These are phyloP conservation scores for Trachelus stipa DNA, from an alignment of 2,888 invertebrate species.

Conservation along the genomic window DNA sequence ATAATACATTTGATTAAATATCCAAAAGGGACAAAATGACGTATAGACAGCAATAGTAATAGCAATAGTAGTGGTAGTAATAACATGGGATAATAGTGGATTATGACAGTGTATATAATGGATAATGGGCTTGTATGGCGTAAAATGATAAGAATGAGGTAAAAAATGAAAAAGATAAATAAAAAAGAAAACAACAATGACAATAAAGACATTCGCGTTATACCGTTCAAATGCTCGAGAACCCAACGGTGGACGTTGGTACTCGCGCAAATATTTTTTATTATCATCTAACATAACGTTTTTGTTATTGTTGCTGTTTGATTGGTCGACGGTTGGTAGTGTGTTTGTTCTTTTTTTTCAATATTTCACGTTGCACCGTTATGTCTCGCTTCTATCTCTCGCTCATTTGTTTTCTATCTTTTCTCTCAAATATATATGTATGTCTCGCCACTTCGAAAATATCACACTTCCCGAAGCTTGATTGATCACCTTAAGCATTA, in stretches of 20 bases:
- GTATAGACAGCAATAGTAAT: neutral
- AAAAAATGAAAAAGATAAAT: neutral
- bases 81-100: neutral
- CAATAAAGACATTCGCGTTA: slow-evolving; percentile 35
- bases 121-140: neutral
- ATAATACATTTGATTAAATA: neutral
- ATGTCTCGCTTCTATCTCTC: slow-evolving; percentile 21
- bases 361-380: slow-evolving; percentile 22
- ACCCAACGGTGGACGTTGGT: slow-evolving; percentile 30
- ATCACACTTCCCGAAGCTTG: slow-evolving; percentile 50
- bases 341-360: slow-evolving; percentile 25
- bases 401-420: slow-evolving; percentile 28
- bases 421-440: slow-evolving; percentile 31
- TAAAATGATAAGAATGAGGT: neutral
- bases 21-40: neutral
- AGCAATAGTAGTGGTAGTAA: neutral
- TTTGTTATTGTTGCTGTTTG: neutral
- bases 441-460: slow-evolving; percentile 45
- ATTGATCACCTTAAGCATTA: slow-evolving; percentile 63
- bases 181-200: slow-evolving; percentile 3
- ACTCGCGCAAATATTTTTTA: slow-evolving; percentile 50
- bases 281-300: slow-evolving; percentile 41
- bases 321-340: slow-evolving; percentile 6
- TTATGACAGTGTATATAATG: neutral
- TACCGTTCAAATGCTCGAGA: slow-evolving; percentile 39